Percentiles rank a stretch among this genome's conserved stretches.
phyloP scores from a whole-genome alignment of 2,888 invertebrate genomes.

The Pterobdella sp. region DNA sequence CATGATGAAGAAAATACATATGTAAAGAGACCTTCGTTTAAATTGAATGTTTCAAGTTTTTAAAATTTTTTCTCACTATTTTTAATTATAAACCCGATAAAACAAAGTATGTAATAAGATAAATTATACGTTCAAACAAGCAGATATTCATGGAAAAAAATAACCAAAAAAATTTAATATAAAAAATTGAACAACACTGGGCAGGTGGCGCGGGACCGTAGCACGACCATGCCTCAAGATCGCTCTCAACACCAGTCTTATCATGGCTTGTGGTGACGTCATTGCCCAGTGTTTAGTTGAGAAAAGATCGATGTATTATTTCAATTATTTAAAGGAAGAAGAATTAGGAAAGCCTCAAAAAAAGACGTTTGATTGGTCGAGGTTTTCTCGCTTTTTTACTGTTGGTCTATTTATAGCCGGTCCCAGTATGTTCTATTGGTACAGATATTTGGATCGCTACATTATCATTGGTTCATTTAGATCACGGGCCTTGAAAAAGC shows the following conservation, averaged over 20 bases:
- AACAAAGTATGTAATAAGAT: too few species aligned
- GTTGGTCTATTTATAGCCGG: conserved; percentile 25
- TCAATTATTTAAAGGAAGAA: conserved; percentile 28
- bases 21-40: too few species aligned
- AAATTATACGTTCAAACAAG: too few species aligned
- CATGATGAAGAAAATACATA: too few species aligned
- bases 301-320: neutral
- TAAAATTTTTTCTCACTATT: too few species aligned
- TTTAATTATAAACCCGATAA: too few species aligned
- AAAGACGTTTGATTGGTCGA: neutral
- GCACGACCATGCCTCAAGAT: conserved; percentile 30
- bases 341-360: too few species aligned
- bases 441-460: conserved; percentile 8
- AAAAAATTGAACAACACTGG: too few species aligned
- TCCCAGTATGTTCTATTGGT: conserved; percentile 22
- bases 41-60: too few species aligned
- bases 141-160: too few species aligned
- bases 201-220: too few species aligned
- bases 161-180: too few species aligned
- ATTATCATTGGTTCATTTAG: neutral
- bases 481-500: neutral
- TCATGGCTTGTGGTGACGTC: conserved; percentile 36
- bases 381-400: neutral
- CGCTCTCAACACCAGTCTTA: conserved; percentile 36
- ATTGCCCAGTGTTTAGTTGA: conserved; percentile 35